Evolutionary conservation across 2,797 vertebrate species (phyloP).

Genomic region (Avahi laniger): DNA sequence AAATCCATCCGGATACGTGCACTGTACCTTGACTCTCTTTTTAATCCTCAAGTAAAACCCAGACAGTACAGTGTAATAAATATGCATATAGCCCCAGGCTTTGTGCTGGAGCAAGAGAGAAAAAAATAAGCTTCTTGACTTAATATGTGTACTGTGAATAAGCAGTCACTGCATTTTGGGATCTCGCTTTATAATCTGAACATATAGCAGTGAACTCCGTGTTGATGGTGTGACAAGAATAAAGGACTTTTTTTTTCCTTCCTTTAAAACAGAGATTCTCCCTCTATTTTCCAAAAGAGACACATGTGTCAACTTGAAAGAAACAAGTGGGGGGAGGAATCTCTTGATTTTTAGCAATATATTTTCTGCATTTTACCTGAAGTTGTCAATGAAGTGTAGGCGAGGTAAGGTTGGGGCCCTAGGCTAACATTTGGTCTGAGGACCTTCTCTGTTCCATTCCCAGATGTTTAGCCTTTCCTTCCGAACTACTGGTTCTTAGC

Average conservation of each 20-base stretch:
- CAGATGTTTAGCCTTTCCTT: slow-evolving; percentile 20
- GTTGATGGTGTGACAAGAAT: slow-evolving; percentile 40
- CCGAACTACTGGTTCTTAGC: neutral
- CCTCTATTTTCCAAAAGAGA: slow-evolving; percentile 33
- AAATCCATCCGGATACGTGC: slow-evolving; percentile 67
- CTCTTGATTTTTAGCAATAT: neutral
- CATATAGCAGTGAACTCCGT: slow-evolving; percentile 54
- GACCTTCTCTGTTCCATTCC: neutral
- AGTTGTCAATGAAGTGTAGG: neutral
- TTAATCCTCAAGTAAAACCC: slow-evolving; percentile 75
- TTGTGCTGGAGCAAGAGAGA: slow-evolving; percentile 71
- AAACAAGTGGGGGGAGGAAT: neutral
- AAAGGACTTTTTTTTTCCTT: slow-evolving; percentile 34
- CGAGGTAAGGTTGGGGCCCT: neutral
- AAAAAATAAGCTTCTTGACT: slow-evolving; percentile 79
- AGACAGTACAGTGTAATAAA: slow-evolving; percentile 78
- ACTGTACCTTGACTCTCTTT: slow-evolving; percentile 66
- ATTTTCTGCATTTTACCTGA: neutral
- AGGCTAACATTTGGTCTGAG: neutral
- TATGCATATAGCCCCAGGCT: slow-evolving; percentile 76
- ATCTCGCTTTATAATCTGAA: slow-evolving; percentile 78
- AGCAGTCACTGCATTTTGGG: slow-evolving; percentile 68
- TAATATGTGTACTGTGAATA: slow-evolving; percentile 77
- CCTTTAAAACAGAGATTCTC: slow-evolving; percentile 18
- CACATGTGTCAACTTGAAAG: slow-evolving; percentile 1